Evolutionary conservation across 2,113 vertebrate genomes (phyloP), one percentile per base, ranked within the genome.

Genomic region (Actenoides lindsayi): DNA sequence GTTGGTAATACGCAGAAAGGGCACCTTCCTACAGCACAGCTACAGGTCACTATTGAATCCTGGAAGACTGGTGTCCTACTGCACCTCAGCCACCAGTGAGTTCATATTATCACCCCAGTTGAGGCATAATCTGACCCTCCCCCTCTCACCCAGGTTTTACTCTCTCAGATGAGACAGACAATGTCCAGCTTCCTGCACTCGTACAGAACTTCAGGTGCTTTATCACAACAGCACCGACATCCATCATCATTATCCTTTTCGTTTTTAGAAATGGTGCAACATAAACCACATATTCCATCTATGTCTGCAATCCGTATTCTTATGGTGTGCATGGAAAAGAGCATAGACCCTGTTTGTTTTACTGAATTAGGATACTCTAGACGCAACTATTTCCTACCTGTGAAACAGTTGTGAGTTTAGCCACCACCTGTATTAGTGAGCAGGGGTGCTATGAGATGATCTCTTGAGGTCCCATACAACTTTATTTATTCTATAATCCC

Each of bases 1-100:
- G 44, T 18, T 8, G 64, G 63, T n/a, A 46, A 13, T 3, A 12
- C 19, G 31, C 39, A 65, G 35, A 20, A 23, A 48, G 35, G 30
- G 44, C 8, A 7, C 3, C 19, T 4, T 48, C 18, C 33, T 3
- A 39, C 24, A 57, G n/a, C 35, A 37, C 3, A 2, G 2, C 21
- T 1, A 1, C 13, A n/a, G 35, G 39, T 9, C 42, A 28, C 1
- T 0, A 33, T 17, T 41, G 41, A 4, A 9, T 6, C 0, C 15
- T 12, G 27, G 31, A 20, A 42, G 5, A 7, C 33, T 19, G 31
- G n/a, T 8, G 60, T 65, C 37, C 68, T 31, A 14, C 5, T 31
- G 48, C 62, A 67, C 0, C 35, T 17, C 33, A 11, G 46, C 67
- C 76, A 69, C 19, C 59, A 6, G 14, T 5, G 16, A 62, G 41